Percentiles rank a stretch among this genome's conserved stretches.
Conservation (phyloP, 2,888 invertebrate species). For the Drepanosiphum platanoidis region DNA sequence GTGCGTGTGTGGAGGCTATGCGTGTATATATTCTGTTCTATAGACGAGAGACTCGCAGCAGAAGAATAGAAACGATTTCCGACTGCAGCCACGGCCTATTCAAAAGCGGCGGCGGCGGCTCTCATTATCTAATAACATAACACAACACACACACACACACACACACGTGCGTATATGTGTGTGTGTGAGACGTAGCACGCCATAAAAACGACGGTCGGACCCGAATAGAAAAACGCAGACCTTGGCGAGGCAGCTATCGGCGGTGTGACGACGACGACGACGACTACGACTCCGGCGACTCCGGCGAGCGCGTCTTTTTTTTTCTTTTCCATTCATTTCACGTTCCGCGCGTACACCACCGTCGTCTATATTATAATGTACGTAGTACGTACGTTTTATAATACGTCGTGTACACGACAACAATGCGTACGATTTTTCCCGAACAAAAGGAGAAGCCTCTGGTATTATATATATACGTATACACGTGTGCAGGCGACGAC, state of each 20-base stretch:
- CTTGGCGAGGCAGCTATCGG: too few species aligned
- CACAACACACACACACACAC: neutral
- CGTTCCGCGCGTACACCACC: neutral
- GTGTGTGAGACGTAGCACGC: neutral
- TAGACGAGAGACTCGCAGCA: neutral
- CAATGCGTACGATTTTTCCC: slow-evolving; percentile 33
- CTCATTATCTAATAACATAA: slow-evolving; percentile 44
- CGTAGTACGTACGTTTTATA: neutral
- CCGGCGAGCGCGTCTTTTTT: neutral
- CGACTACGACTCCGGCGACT: neutral
- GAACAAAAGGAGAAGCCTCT: slow-evolving; percentile 32
- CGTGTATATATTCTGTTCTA: too few species aligned
- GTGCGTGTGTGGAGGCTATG: neutral
- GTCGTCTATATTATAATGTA: neutral
- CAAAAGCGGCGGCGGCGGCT: neutral
- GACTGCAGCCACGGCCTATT: slow-evolving; percentile 36
- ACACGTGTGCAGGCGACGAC: neutral
- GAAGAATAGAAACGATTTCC: slow-evolving; percentile 49
- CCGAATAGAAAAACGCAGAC: slow-evolving; percentile 41
- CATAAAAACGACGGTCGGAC: slow-evolving; percentile 35
- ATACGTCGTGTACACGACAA: neutral
- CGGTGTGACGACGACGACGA: neutral
- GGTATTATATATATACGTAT: too few species aligned
- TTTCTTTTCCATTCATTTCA: slow-evolving; percentile 29
- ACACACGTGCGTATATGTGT: neutral